Base-by-base conservation (phyloP, 1,140 invertebrate genomes). In the Drosophila auraria region DNA sequence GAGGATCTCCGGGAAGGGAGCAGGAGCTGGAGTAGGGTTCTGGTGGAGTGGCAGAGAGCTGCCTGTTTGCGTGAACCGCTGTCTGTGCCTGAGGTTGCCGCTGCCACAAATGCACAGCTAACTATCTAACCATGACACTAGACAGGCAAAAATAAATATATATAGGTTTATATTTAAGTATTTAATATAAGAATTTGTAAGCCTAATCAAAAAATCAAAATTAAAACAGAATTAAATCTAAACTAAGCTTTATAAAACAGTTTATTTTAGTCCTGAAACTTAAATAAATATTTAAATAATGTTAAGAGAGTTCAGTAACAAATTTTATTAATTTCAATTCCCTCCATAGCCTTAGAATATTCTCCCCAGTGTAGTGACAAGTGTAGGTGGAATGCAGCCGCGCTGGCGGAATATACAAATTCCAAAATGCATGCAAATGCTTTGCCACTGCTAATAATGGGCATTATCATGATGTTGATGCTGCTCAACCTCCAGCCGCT, bases 391-490 rank as follows among this genome's bases (percentile, higher is more conserved):
- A 30, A 38, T 66, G 61, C 30, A 15, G 17, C 23, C n/a, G 17
- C 59, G 33, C 42, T 58, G 71, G 56, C 60, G 76, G 76, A 65
- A 83, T 80, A 84, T 81, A 77, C 64, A 80, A 83, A 84, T 84
- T 75, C 82, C 72, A 73, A 80, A 82, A 77, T 77, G 71, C 83
- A 77, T 83, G 83, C 62, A 77, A 80, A 76, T 80, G 83, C 80
- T 66, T 56, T 82, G 80, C 83, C 59, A 83, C 78, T 89, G 84
- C 83, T 87, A 83, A 87, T 87, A 87, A 87, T 87, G 73, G 83
- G 80, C 66, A 87, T 83, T 83, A 87, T 89, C 80, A 89, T 87
- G 79, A 78, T 89, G 78, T 54, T 83, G 51, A 73, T 71, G 80
- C 36, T 66, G 61, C 64, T 49, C 51, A 50, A 44, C 33, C 45